Conservation (phyloP, 2,113 vertebrate genomes). For the Dromas ardeola region DNA sequence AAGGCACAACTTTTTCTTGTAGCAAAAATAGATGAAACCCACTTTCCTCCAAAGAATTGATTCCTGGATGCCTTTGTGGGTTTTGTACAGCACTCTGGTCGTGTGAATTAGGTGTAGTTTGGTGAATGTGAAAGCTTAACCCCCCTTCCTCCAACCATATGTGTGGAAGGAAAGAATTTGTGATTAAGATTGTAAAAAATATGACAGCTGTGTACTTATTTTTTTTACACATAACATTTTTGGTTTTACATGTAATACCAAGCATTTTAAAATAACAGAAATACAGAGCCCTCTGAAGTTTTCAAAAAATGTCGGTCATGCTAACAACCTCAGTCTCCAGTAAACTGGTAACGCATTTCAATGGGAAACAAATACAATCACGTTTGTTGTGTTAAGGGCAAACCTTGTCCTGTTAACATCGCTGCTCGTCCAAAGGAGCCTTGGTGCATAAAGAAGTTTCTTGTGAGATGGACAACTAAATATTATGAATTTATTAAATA, state of each 20-base stretch:
- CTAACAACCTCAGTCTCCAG: background rate
- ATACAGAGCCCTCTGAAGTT: background rate
- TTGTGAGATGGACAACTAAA: background rate
- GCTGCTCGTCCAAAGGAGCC: background rate
- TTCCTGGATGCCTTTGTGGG: slow-evolving; percentile 21
- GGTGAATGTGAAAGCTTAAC: background rate
- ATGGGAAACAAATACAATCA: background rate
- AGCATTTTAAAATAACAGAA: background rate
- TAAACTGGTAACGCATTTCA: background rate
- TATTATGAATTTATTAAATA: background rate
- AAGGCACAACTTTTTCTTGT: background rate
- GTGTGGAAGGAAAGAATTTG: background rate
- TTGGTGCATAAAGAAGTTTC: background rate
- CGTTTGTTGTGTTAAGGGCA: background rate
- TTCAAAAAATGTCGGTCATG: background rate
- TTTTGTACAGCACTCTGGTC: background rate
- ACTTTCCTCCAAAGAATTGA: slow-evolving; percentile 10
- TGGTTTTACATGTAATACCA: background rate
- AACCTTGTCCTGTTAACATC: background rate
- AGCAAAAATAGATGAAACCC: slow-evolving; percentile 19
- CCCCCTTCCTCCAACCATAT: background rate
- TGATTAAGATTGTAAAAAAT: background rate
- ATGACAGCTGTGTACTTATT: background rate
- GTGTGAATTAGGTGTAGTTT: background rate
- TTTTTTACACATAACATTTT: background rate